Evolutionary conservation across 2,888 invertebrate species (phyloP).

Genomic region (Thymelicus sylvestris): DNA sequence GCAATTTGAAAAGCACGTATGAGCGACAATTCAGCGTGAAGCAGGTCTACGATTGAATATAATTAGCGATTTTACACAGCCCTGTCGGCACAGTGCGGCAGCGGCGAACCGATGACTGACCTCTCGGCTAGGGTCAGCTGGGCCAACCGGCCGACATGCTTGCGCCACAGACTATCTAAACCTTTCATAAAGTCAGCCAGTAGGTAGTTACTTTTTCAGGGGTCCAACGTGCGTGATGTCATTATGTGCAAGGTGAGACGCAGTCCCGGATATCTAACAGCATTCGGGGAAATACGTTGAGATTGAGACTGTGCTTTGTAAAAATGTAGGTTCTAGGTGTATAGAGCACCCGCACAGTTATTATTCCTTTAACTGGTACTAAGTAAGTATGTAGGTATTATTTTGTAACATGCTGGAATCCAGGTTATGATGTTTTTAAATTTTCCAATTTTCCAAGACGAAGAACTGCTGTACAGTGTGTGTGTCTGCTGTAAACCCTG

Average conservation of each 20-base stretch:
- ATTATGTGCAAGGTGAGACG: neutral
- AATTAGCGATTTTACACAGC: conserved; percentile 80
- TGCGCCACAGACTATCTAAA: conserved; percentile 50
- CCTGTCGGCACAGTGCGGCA: conserved; percentile 55
- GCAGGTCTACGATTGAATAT: conserved; percentile 60
- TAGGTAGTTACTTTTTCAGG: neutral
- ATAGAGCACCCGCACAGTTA: too few species aligned
- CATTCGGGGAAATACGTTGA: neutral
- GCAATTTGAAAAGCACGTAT: conserved; percentile 50
- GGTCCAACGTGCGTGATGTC: neutral
- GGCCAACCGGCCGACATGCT: conserved; percentile 50
- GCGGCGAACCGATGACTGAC: conserved; percentile 51
- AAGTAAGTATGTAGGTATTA: too few species aligned
- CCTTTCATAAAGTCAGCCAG: neutral
- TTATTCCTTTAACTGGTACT: too few species aligned
- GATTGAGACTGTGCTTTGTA: neutral
- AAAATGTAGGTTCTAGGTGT: too few species aligned
- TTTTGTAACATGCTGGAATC: too few species aligned
- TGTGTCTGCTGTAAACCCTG: too few species aligned
- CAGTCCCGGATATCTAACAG: neutral
- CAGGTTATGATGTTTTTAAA: too few species aligned
- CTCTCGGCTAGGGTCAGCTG: conserved; percentile 60
- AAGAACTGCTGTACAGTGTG: too few species aligned
- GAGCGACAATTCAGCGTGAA: conserved; percentile 51
- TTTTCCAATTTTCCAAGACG: too few species aligned